phyloP scores from a whole-genome alignment of 2,113 vertebrate species.

The Microcebus jonahi region DNA sequence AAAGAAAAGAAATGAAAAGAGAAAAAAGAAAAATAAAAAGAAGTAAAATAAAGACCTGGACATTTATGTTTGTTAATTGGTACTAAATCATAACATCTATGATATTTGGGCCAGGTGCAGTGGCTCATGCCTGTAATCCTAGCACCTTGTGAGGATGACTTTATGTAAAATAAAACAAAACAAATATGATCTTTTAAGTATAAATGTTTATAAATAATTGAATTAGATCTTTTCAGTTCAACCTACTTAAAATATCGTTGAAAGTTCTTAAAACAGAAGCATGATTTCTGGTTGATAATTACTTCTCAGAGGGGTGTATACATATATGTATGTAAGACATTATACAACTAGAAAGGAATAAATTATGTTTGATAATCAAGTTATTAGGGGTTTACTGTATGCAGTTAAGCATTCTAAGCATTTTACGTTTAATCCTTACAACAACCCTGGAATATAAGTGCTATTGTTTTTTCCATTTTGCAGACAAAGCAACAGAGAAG shows the following conservation, averaged over 20 bases:
- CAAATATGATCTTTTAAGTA: background rate
- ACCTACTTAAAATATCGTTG: background rate
- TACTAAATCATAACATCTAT: background rate
- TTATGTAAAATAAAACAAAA: too few relatives aligned
- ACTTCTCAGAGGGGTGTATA: background rate
- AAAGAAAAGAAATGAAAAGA: background rate
- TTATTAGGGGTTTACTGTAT: background rate
- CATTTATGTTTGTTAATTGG: background rate
- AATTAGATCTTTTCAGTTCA: constrained; percentile 1
- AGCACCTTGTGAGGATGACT: too few relatives aligned
- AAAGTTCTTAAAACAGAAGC: constrained; percentile 1
- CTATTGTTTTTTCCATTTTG: background rate
- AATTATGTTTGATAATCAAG: background rate
- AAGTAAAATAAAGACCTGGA: background rate
- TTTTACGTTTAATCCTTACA: background rate
- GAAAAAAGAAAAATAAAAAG: background rate
- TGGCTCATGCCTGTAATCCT: too few relatives aligned
- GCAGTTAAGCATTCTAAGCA: background rate
- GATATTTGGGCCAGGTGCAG: too few relatives aligned
- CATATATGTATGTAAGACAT: background rate
- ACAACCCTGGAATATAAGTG: background rate
- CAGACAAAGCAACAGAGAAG: background rate
- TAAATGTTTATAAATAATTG: background rate
- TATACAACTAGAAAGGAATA: background rate
- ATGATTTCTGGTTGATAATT: background rate